Percentiles rank a stretch among this genome's conserved stretches.
These are phyloP conservation scores for Gymnorhina tibicen DNA, from an alignment of 2,113 vertebrate species.

Conservation along the genomic window DNA sequence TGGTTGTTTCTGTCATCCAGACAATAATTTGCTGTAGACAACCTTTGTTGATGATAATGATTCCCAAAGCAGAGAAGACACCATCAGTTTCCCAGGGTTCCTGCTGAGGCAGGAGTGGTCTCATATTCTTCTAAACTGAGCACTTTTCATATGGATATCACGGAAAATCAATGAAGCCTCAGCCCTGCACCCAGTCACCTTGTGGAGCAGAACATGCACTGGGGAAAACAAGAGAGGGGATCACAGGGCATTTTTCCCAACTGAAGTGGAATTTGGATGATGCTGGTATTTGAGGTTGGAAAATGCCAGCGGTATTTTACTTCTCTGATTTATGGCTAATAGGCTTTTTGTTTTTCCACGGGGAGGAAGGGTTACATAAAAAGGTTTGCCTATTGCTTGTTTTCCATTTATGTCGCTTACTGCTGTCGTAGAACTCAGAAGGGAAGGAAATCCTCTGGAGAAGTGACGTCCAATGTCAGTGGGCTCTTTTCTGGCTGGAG, in stretches of 20 bases:
- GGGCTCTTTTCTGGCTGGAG: background rate
- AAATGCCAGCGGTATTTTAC: background rate
- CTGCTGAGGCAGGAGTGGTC: background rate
- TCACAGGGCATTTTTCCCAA: background rate
- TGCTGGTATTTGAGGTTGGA: background rate
- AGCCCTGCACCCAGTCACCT: background rate
- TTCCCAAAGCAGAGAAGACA: background rate
- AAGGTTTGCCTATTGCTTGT: background rate
- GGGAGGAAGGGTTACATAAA: background rate
- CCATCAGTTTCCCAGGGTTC: background rate
- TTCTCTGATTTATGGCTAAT: background rate
- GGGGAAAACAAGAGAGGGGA: background rate
- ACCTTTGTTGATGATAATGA: background rate
- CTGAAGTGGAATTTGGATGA: background rate
- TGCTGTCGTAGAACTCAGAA: background rate
- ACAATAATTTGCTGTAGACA: background rate
- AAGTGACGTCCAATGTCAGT: background rate
- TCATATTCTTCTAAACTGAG: background rate
- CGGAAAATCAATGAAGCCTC: background rate
- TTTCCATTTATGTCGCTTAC: background rate
- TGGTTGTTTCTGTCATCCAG: background rate
- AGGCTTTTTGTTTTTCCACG: background rate
- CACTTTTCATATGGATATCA: background rate
- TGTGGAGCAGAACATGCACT: background rate
- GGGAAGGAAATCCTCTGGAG: slow-evolving; percentile 38